Evolutionary conservation across 2,888 invertebrate species (phyloP), one percentile per base, ranked within the genome.

Genomic region (Megalurothrips usitatus): DNA sequence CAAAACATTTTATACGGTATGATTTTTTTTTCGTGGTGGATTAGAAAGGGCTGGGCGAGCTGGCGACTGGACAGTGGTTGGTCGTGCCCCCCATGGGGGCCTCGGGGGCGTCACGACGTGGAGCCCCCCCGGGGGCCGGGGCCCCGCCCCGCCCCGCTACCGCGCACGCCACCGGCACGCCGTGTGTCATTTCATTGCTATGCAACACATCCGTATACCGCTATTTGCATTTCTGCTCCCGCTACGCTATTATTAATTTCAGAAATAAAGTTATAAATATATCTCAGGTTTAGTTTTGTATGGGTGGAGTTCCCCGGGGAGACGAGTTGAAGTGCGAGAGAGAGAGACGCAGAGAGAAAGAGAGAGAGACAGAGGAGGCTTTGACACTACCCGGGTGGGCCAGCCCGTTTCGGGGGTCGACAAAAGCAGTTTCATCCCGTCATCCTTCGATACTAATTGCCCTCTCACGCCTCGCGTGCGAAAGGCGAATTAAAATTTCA

Each of bases 401-500:
- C 34, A 6, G 2, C 34, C 34, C 6, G 34, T 43, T 43, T 43
- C 34, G 34, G 6, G 34, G 34, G 34, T 43, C 34, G 34, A 43
- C 34, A 43, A 43, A 6, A 43, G 34, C 34, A 43, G 34, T 6
- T 6, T 43, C 68, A 23, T 23, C 23, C 68, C 68, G 68, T 52
- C 52, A 2, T 23, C 68, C n/a, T 11, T 11, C 11, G 23, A 2
- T n/a, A n/a, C 68, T 9, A 19, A 9, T 23, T 68, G 23, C 9
- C 68, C 9, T 68, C 23, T n/a, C 23, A 68, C 52, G 52, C 23
- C n/a, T 68, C 23, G 68, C 68, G 68, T 75, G 68, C 68, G 10
- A 75, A 75, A 26, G 68, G 68, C 68, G 68, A 75, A 75, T 75
- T 23, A 75, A 75, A 75, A 58, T 58, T 58, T 58, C 58, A n/a